Evolutionary conservation across 2,797 vertebrate genomes (phyloP), one percentile per base, ranked within the genome.

Genomic region (Coregonus suidteri): DNA sequence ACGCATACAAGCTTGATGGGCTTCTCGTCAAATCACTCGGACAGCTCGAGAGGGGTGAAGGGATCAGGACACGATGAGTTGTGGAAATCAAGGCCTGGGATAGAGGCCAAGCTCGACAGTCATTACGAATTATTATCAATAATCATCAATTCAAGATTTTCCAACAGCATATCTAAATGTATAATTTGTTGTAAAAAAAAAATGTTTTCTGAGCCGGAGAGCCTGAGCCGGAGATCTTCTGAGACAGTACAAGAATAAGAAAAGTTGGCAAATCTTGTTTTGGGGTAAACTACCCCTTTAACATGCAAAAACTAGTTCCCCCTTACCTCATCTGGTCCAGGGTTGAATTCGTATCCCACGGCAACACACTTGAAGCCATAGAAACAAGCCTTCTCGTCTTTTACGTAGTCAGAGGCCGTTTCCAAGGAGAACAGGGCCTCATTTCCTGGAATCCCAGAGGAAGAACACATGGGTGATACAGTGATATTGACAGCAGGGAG

Each of bases 381-480:
- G 89, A 99, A 99, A 81, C 94, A 96, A 71, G 98, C 96, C 84
- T 99, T 99, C 85, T 99, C 98, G 90, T 99, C 98, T 93, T 99
- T 99, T 53, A 99, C 97, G 52, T 99, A 99, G 92, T 99, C 98
- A 15, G 98, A 99, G 0, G 98, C 98, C 0, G 98, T 99, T 91
- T 99, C 98, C 89, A 99, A 85, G 52, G 98, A 99, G 91, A 99
- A 99, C 47, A 99, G 94, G 51, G 96, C 96, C 92, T 99, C 98
- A 65, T 99, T 99, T 89, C 98, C 98, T 99, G 90, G 76, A 54
- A 86, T 81, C 0, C 84, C 0, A 90, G 84, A 83, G 81, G 4
- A 74, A 77, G 76, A 34, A 76, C 62, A 85, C 5, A 70, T 7
- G 1, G 11, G 31, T n/a, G 20, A 41, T 35, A 79, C 79, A 51